These are phyloP conservation scores for Eupithecia vulgata DNA, from an alignment of 2,888 invertebrate species.

Conservation along the genomic window DNA sequence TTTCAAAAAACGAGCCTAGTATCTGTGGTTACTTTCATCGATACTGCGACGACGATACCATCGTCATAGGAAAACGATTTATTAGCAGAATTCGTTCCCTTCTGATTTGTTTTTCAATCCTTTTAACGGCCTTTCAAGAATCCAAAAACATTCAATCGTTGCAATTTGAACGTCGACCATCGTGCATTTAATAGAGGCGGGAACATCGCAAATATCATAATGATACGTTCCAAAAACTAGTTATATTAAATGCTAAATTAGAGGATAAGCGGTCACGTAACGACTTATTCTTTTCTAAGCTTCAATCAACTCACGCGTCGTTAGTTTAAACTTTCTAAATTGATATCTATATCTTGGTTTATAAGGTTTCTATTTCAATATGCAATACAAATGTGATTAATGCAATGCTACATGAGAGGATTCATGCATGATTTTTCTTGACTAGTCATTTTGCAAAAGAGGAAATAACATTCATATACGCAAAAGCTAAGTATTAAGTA, in stretches of 20 bases:
- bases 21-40: too few relatives aligned
- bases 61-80: not conserved
- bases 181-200: slow-evolving; percentile 50
- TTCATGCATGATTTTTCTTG: slow-evolving; percentile 19
- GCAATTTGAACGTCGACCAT: slow-evolving; percentile 55
- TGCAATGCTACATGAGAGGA: slow-evolving; percentile 36
- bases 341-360: slow-evolving; percentile 16
- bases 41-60: too few relatives aligned
- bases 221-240: slow-evolving; percentile 58
- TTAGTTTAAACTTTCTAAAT: slow-evolving; percentile 34
- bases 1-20: too few relatives aligned
- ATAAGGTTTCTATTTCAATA: slow-evolving; percentile 17
- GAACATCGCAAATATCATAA: slow-evolving; percentile 60
- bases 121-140: slow-evolving; percentile 14
- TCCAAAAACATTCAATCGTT: slow-evolving; percentile 25
- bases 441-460: not conserved
- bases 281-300: slow-evolving; percentile 56
- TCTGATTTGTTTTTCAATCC: slow-evolving; percentile 11
- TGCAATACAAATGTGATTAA: not conserved
- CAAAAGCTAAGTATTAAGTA: too few relatives aligned
- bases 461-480: not conserved
- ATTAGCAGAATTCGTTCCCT: not conserved
- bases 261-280: slow-evolving; percentile 74
- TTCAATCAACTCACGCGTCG: slow-evolving; percentile 66
- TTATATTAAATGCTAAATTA: slow-evolving; percentile 67